These are phyloP conservation scores for Calephelis nemesis DNA, from an alignment of 1,140 invertebrate genomes.

Conservation along the genomic window DNA sequence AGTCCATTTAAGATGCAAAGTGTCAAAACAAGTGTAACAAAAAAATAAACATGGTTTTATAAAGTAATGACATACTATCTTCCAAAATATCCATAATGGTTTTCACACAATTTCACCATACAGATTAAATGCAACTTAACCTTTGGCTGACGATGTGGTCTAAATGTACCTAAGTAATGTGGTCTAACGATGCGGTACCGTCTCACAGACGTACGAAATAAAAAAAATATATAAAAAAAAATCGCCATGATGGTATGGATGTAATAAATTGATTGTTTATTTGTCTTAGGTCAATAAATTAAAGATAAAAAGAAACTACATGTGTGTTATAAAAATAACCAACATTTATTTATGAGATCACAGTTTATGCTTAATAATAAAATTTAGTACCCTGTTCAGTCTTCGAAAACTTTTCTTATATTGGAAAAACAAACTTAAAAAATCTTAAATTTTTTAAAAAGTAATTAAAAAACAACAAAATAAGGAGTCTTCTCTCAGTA, in stretches of 20 bases:
- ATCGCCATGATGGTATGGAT: not conserved
- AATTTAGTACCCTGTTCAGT: conserved; percentile 8
- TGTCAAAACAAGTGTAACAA: too few species aligned
- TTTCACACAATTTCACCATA: too few species aligned
- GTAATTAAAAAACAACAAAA: conserved; percentile 17
- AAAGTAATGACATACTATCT: too few species aligned
- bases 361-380: conserved; percentile 15
- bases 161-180: too few species aligned
- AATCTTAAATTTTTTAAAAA: conserved; percentile 7
- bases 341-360: conserved; percentile 21
- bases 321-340: conserved; percentile 15
- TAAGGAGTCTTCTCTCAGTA: conserved; percentile 17
- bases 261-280: conserved; percentile 17
- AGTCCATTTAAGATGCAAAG: too few species aligned
- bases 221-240: not conserved
- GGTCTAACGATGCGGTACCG: too few species aligned
- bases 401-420: conserved; percentile 2
- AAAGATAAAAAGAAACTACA: conserved; percentile 19
- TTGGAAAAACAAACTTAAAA: conserved; percentile 19
- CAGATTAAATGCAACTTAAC: too few species aligned
- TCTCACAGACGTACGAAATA: too few species aligned
- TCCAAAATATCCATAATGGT: too few species aligned
- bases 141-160: too few species aligned
- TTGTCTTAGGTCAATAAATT: conserved; percentile 20
- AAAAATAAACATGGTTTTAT: too few species aligned